Evolutionary conservation across 2,113 vertebrate genomes (phyloP).

Genomic region (Clupea harengus): DNA sequence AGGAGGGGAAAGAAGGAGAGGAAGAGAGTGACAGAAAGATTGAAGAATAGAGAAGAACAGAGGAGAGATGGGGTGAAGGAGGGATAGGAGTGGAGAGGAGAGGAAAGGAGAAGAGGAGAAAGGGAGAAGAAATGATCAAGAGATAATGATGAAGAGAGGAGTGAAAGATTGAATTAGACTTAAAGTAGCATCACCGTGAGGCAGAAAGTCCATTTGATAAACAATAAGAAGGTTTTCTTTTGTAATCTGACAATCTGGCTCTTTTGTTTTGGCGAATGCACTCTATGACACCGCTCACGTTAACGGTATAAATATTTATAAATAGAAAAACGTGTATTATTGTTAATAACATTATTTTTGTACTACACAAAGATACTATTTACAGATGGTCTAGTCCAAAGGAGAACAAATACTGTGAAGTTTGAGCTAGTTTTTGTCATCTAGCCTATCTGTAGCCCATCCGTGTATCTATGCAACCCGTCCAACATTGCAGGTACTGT

Average conservation of each 20-base stretch:
- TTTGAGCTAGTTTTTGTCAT: too few relatives aligned
- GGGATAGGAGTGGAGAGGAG: not conserved
- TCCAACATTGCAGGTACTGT: not conserved
- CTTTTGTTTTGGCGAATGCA: too few relatives aligned
- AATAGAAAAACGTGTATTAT: not conserved
- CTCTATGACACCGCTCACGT: not conserved
- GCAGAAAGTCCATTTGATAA: too few relatives aligned
- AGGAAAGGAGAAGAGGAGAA: not conserved
- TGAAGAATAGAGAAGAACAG: not conserved
- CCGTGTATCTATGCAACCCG: not conserved
- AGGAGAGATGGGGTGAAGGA: not conserved
- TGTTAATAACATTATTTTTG: not conserved
- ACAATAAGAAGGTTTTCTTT: too few relatives aligned
- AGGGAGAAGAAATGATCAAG: not conserved
- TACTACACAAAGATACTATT: not conserved
- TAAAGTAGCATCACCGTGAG: too few relatives aligned
- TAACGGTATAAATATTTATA: not conserved
- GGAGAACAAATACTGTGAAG: not conserved
- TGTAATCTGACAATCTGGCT: too few relatives aligned
- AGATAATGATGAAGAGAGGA: not conserved
- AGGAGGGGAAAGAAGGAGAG: not conserved
- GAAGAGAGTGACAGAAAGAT: too few relatives aligned
- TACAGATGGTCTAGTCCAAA: not conserved
- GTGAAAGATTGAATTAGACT: not conserved
- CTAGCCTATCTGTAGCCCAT: not conserved